Evolutionary conservation across 2,797 vertebrate species (phyloP).

Genomic region (Buceros bicornis): DNA sequence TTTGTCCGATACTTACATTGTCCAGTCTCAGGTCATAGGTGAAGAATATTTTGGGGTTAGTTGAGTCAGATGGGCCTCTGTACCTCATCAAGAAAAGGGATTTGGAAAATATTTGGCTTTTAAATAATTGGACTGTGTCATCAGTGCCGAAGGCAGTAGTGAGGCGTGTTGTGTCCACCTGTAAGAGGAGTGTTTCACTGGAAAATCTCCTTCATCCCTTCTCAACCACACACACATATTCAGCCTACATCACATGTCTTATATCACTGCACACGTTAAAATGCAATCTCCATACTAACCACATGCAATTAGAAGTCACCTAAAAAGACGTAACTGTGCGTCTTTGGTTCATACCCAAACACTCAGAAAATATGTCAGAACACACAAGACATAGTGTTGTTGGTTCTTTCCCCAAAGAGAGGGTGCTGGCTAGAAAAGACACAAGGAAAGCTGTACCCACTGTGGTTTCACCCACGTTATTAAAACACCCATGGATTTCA

Average conservation of each 20-base stretch:
- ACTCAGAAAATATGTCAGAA: background rate
- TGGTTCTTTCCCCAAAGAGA: background rate
- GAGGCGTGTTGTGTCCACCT: constrained; percentile 80
- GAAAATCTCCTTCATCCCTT: background rate
- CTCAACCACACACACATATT: background rate
- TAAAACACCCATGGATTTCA: background rate
- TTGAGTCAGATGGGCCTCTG: background rate
- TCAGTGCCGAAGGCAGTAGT: constrained; percentile 81
- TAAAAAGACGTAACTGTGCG: background rate
- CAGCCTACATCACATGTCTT: background rate
- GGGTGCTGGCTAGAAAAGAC: background rate
- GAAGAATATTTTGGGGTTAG: constrained; percentile 34
- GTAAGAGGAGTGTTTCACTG: background rate
- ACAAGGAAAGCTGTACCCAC: background rate
- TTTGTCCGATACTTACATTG: constrained; percentile 76
- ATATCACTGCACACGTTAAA: background rate
- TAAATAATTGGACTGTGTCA: constrained; percentile 76
- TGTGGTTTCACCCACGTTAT: background rate
- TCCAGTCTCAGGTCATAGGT: constrained; percentile 74
- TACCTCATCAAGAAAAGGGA: constrained; percentile 84
- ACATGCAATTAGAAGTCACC: background rate
- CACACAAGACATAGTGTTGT: background rate
- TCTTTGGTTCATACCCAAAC: background rate
- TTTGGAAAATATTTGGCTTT: constrained; percentile 74
- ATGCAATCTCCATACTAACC: background rate